Conservation (phyloP, 2,113 vertebrate species). For the Nibea albiflora region DNA sequence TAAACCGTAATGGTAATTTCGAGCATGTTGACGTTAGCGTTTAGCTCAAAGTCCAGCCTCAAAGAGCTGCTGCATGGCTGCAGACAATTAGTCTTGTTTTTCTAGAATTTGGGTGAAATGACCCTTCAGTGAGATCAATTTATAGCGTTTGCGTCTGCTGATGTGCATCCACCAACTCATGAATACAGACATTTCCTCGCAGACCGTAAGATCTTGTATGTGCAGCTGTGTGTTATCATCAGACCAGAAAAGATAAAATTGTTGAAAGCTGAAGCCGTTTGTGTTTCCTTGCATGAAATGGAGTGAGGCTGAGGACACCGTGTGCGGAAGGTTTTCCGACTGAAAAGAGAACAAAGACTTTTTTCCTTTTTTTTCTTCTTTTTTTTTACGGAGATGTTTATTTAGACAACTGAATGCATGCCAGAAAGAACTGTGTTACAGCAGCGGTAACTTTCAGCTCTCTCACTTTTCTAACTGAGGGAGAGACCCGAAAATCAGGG, state of each 20-base stretch:
- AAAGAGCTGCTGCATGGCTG: not conserved
- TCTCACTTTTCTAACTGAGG: conserved; percentile 62
- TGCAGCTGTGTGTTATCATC: not conserved
- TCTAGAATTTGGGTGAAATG: not conserved
- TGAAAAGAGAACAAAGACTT: conserved; percentile 54
- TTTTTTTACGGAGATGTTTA: conserved; percentile 82
- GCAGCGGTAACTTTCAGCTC: conserved; percentile 70
- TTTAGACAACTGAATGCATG: conserved; percentile 84
- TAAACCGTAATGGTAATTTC: not conserved
- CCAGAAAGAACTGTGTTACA: conserved; percentile 82
- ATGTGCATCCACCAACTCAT: not conserved
- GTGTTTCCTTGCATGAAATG: not conserved
- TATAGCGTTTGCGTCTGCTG: not conserved
- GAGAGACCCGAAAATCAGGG: conserved; percentile 48
- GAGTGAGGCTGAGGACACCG: rapidly evolving
- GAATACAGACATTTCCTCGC: not conserved
- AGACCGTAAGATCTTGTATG: not conserved
- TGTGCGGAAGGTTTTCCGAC: not conserved
- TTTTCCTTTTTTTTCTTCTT: conserved; percentile 53
- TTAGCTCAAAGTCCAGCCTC: not conserved
- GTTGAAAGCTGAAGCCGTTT: not conserved
- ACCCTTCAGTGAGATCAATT: not conserved
- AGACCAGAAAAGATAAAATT: not conserved
- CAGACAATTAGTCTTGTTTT: not conserved
- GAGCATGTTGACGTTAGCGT: too few species aligned